These are phyloP conservation scores for Hemaris fuciformis DNA, from an alignment of 2,888 invertebrate genomes.

Conservation along the genomic window DNA sequence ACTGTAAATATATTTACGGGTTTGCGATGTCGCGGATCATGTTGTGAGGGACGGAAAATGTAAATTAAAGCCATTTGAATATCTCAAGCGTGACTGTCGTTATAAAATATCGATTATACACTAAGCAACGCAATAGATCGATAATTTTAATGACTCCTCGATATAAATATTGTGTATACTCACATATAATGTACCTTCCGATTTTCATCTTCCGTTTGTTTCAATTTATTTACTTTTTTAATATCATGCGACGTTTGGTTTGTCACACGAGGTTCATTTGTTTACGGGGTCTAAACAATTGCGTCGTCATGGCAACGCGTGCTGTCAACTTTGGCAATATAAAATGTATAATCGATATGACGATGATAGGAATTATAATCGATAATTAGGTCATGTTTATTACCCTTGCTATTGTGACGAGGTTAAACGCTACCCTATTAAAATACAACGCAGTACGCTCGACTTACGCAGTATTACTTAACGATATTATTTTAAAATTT, in stretches of 20 bases:
- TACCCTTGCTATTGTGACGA: neutral
- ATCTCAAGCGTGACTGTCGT: constrained; percentile 56
- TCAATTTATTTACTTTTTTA: constrained; percentile 1
- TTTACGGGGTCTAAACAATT: constrained; percentile 71
- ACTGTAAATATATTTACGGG: constrained; percentile 13
- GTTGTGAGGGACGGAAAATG: neutral
- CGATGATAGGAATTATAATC: constrained; percentile 27
- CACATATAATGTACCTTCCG: neutral
- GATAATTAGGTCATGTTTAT: constrained; percentile 19
- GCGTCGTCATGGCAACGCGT: constrained; percentile 59
- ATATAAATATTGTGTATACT: constrained; percentile 15
- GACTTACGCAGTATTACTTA: neutral
- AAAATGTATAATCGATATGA: constrained; percentile 56
- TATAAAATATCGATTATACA: constrained; percentile 66
- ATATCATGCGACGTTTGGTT: constrained; percentile 41
- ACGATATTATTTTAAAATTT: no score
- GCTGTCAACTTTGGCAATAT: constrained; percentile 52
- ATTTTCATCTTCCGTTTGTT: constrained; percentile 5
- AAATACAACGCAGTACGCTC: neutral
- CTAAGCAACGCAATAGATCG: constrained; percentile 56
- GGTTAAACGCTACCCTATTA: neutral
- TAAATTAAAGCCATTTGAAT: constrained; percentile 58
- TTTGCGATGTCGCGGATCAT: constrained; percentile 11
- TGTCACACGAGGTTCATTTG: constrained; percentile 69
- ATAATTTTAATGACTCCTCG: constrained; percentile 30